Base-by-base conservation (phyloP, 2,113 vertebrate species). In the Rhegmatorhina hoffmannsi region DNA sequence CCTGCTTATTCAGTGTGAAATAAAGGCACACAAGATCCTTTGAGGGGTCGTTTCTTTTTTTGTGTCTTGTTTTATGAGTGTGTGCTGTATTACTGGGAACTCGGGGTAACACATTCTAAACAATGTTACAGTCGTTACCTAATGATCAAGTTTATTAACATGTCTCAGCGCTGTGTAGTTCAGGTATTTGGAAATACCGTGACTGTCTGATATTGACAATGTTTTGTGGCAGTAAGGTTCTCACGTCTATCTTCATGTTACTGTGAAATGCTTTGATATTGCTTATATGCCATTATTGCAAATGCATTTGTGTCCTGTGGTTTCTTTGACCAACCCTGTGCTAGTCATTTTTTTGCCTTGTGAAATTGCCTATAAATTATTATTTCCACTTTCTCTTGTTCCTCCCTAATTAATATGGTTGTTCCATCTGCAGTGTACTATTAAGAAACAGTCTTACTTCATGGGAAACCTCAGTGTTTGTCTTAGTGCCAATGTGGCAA, bases 21-120 rank as follows among this genome's bases (percentile, higher is more conserved):
- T 93, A 95, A 95, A 95, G 64, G 59, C 93, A 94, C 95, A 96
- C 87, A 93, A 82, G 93, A 92, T 75, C 93, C 90, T 93, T 95
- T 95, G 91, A 94, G 82, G 89, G 89, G 46, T 90, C 1, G 21
- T 82, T 87, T 90, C 63, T 92, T 92, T 86, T 90, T 90, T 92
- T 83, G 75, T 80, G 72, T 77, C 84, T 90, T 90, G 79, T 94
- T 92, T 96, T 78, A 90, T 11, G 26, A 92, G 55, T 59, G 62
- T 69, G 34, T 87, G 52, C 86, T 93, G 63, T 83, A 83, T 55
- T 83, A 77, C 59, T 69, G 43, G 83, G 59, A 85, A 55, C 83
- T 55, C 5, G 1, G 84, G 43, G 31, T 80, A 90, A 90, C 72
- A 63, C 59, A 59, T 64, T 95, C 55, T 31, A 46, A 38, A 58